phyloP scores from a whole-genome alignment of 2,113 vertebrate species.

The Pholis gunnellus region DNA sequence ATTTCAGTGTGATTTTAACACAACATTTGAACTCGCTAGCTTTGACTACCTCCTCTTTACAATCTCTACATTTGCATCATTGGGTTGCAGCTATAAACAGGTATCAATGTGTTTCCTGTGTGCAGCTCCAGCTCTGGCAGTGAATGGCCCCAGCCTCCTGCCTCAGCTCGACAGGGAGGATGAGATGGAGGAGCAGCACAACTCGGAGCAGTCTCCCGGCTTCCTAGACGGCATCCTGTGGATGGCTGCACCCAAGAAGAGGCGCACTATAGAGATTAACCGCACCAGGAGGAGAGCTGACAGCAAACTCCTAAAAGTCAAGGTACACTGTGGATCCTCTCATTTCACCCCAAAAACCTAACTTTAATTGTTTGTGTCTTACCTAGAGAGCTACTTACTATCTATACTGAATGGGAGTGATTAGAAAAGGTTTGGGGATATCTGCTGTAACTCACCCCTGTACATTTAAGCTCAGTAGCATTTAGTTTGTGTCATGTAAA shows the following conservation, averaged over 20 bases:
- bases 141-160: constrained; percentile 78
- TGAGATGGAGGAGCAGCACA: constrained; percentile 39
- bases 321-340: constrained; percentile 81
- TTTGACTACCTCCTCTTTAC: too few relatives aligned
- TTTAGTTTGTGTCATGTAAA: background rate
- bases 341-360: background rate
- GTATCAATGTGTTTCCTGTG: constrained; percentile 1
- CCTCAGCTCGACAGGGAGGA: constrained; percentile 44
- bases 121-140: constrained; percentile 86
- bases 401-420: background rate
- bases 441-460: background rate
- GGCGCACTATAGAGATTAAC: constrained; percentile 94
- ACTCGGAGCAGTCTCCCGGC: constrained; percentile 53
- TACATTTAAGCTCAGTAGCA: background rate
- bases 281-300: constrained; percentile 89
- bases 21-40: too few relatives aligned
- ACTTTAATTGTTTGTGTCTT: background rate
- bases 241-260: constrained; percentile 96
- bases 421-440: too few relatives aligned
- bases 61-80: background rate
- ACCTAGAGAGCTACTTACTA: background rate
- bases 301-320: constrained; percentile 86
- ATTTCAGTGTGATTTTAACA: background rate
- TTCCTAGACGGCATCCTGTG: constrained; percentile 87
- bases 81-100: background rate